Conservation (phyloP, 2,888 invertebrate species). For the Cephonodes hylas region DNA sequence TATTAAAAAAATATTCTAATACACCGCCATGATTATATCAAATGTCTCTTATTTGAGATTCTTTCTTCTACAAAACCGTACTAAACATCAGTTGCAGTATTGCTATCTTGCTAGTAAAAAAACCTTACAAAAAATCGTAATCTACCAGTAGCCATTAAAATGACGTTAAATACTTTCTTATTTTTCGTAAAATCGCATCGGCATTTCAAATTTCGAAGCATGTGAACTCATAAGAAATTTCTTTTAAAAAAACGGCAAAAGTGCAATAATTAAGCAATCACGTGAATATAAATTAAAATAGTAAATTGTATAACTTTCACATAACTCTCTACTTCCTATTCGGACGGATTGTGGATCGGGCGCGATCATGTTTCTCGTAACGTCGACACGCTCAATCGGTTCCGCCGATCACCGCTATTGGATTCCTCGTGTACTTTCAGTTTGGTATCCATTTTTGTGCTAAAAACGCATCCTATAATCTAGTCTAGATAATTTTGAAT, state of each 20-base stretch:
- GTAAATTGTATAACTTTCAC: conserved; percentile 20
- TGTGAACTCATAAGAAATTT: neutral
- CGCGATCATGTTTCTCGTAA: conserved; percentile 18
- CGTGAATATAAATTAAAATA: conserved; percentile 12
- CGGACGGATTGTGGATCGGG: conserved; percentile 11
- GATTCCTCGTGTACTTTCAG: conserved; percentile 9
- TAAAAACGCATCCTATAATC: neutral
- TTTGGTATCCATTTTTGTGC: neutral
- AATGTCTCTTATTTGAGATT: too few relatives aligned
- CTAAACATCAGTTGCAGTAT: too few relatives aligned
- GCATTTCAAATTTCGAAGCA: too few relatives aligned
- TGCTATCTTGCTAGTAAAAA: too few relatives aligned
- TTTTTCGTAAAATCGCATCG: too few relatives aligned
- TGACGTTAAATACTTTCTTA: too few relatives aligned
- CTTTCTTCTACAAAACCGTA: too few relatives aligned
- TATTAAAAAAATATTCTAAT: too few relatives aligned
- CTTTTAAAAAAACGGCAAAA: neutral
- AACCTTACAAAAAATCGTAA: too few relatives aligned
- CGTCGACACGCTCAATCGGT: conserved; percentile 14
- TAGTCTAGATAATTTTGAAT: neutral
- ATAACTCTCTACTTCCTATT: conserved; percentile 21
- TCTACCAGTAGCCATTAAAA: too few relatives aligned
- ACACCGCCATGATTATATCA: too few relatives aligned
- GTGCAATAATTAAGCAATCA: neutral
- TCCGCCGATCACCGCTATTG: conserved; percentile 5